Evolutionary conservation across 2,888 invertebrate genomes (phyloP).

Genomic region (Sarcophaga carnaria): DNA sequence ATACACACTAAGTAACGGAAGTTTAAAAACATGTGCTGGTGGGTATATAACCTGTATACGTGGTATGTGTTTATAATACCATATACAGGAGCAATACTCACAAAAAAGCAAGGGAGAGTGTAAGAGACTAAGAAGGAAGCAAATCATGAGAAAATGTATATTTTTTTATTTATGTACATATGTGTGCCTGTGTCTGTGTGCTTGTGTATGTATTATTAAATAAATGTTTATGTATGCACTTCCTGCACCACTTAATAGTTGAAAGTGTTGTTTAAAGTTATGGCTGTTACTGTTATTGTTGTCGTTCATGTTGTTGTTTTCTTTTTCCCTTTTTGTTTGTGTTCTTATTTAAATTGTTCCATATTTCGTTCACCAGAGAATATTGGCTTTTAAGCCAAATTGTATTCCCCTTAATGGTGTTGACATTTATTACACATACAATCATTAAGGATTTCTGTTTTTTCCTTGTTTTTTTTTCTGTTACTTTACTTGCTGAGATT

Average conservation of each 20-base stretch:
- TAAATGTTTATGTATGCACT: conserved; percentile 33
- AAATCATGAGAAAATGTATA: too few species aligned
- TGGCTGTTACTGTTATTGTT: too few species aligned
- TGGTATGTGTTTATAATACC: too few species aligned
- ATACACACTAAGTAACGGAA: too few species aligned
- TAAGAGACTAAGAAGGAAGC: too few species aligned
- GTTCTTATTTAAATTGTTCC: conserved; percentile 33
- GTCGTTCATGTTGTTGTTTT: not conserved
- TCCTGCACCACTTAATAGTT: conserved; percentile 44
- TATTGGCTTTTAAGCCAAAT: conserved; percentile 52
- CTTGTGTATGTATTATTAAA: not conserved
- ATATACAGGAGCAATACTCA: too few species aligned
- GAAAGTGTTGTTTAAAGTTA: conserved; percentile 20
- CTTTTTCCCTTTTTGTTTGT: not conserved
- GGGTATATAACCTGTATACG: too few species aligned
- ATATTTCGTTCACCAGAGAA: conserved; percentile 26
- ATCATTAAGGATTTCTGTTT: not conserved
- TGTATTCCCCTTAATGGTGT: conserved; percentile 39
- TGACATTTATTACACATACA: not conserved
- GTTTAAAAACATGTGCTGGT: too few species aligned
- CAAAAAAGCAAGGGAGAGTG: too few species aligned
- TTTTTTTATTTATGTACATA: not conserved
- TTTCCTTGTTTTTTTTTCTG: not conserved
- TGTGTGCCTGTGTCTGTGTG: not conserved
- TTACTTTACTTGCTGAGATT: not conserved